phyloP scores from a whole-genome alignment of 2,888 invertebrate species.

The Eupithecia subfuscata region DNA sequence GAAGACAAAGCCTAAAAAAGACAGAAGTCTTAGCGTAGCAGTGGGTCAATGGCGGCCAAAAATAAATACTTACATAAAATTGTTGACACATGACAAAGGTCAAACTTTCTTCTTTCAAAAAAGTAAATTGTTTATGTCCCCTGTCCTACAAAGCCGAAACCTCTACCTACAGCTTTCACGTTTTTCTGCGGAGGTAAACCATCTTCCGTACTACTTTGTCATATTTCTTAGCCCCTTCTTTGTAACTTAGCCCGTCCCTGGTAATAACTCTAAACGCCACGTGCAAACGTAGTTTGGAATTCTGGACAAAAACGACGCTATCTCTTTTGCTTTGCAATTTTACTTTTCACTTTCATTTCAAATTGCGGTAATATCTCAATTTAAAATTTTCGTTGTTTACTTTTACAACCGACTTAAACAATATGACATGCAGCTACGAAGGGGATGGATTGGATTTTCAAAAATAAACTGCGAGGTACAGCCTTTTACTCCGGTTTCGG shows the following conservation, averaged over 20 bases:
- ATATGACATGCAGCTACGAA: background rate
- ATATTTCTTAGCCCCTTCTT: background rate
- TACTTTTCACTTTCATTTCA: conserved; percentile 43
- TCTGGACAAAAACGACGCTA: conserved; percentile 33
- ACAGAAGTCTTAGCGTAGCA: background rate
- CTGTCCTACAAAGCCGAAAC: background rate
- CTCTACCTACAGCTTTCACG: background rate
- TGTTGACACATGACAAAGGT: background rate
- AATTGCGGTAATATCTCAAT: conserved; percentile 21
- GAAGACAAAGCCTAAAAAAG: background rate
- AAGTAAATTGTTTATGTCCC: background rate
- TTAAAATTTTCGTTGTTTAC: conserved; percentile 5
- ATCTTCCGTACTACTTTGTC: background rate
- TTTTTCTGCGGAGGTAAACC: background rate
- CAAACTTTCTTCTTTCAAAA: background rate
- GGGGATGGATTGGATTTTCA: background rate
- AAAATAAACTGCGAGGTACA: background rate
- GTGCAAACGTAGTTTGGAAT: conserved; percentile 25
- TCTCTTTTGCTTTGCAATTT: conserved; percentile 41
- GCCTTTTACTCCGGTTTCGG: conserved; percentile 25
- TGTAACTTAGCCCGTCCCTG: conserved; percentile 11
- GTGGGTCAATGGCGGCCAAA: background rate
- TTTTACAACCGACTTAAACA: background rate
- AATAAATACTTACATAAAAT: background rate
- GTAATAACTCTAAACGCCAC: conserved; percentile 43